phyloP scores from a whole-genome alignment of 2,113 vertebrate genomes.

The Ammodytes marinus region DNA sequence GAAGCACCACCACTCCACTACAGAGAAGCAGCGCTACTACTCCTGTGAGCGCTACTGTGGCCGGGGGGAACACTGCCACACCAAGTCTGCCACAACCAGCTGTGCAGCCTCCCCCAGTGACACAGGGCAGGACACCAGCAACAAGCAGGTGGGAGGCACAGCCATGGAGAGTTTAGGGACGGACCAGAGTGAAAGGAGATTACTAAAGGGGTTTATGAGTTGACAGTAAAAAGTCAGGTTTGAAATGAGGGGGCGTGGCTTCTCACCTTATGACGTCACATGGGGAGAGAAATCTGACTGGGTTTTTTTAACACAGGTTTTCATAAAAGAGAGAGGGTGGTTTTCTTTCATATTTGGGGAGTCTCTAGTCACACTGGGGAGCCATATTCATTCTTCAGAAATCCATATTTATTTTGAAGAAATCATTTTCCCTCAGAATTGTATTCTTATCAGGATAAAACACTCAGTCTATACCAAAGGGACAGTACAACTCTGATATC shows the following conservation, averaged over 20 bases:
- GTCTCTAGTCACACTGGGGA: too few relatives aligned
- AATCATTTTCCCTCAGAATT: too few relatives aligned
- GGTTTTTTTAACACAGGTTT: too few relatives aligned
- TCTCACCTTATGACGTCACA: too few relatives aligned
- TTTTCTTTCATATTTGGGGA: too few relatives aligned
- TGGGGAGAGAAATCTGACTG: too few relatives aligned
- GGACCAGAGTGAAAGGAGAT: neutral
- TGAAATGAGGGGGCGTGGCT: too few relatives aligned
- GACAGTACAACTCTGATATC: neutral
- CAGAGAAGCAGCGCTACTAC: conserved; percentile 96
- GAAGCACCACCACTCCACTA: conserved; percentile 91
- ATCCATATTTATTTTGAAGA: too few relatives aligned
- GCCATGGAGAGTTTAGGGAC: neutral
- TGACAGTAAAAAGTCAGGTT: neutral
- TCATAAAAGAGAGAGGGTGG: too few relatives aligned
- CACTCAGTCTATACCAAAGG: neutral
- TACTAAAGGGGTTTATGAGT: neutral
- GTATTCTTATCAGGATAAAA: neutral
- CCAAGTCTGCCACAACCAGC: conserved; percentile 88
- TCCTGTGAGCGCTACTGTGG: conserved; percentile 95
- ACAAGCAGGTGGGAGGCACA: conserved; percentile 89
- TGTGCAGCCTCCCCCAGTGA: conserved; percentile 90
- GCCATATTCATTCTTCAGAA: too few relatives aligned
- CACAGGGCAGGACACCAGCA: conserved; percentile 83
- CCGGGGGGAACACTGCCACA: conserved; percentile 90